phyloP scores from a whole-genome alignment of 1,140 invertebrate genomes.

The Solenopsis fugax region DNA sequence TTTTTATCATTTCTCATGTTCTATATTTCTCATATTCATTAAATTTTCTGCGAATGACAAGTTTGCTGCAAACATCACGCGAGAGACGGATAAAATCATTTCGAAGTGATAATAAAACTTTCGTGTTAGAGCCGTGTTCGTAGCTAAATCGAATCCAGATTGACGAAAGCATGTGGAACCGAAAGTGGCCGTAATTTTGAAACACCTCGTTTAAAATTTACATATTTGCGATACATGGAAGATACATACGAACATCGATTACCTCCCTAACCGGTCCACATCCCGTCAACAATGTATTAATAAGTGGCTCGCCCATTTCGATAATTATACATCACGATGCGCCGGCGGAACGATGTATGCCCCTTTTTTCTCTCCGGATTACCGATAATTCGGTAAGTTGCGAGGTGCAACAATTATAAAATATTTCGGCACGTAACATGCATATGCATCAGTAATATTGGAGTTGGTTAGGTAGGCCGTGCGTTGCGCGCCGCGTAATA shows the following conservation, averaged over 20 bases:
- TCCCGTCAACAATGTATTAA: conserved; percentile 57
- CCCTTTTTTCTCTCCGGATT: conserved; percentile 16
- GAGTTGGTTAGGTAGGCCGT: background rate
- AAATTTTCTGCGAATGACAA: background rate
- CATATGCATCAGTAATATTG: conserved; percentile 32
- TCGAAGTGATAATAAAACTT: background rate
- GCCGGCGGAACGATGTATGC: conserved; percentile 13
- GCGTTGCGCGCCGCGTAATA: conserved; percentile 39
- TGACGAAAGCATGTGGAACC: conserved; percentile 11
- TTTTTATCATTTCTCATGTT: too few relatives aligned
- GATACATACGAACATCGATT: conserved; percentile 52
- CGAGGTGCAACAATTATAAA: conserved; percentile 58
- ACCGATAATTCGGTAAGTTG: conserved; percentile 56
- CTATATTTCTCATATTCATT: background rate
- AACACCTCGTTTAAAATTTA: conserved; percentile 55
- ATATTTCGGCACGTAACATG: conserved; percentile 38
- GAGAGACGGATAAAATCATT: background rate
- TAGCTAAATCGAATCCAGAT: conserved; percentile 12
- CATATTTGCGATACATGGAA: conserved; percentile 43
- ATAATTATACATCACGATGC: conserved; percentile 55
- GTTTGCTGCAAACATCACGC: background rate
- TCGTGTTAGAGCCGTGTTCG: background rate
- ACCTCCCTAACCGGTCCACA: conserved; percentile 45
- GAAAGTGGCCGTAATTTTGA: conserved; percentile 29
- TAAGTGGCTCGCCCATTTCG: conserved; percentile 48